Percentiles rank a stretch among this genome's conserved stretches.
Conservation (phyloP, 2,113 vertebrate genomes). For the Bufo bufo region DNA sequence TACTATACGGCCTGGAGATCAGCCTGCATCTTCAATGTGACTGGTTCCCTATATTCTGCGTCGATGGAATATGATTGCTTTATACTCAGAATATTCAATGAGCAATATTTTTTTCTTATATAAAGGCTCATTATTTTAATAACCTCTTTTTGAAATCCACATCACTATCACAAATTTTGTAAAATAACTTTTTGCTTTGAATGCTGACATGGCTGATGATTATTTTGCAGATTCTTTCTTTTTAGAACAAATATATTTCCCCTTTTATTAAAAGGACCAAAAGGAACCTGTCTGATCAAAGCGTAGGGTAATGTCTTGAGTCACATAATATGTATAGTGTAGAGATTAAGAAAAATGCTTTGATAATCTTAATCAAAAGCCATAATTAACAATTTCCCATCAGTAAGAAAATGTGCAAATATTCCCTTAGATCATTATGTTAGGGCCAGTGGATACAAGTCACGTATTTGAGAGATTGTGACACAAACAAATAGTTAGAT, state of each 20-base stretch:
- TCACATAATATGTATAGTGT: background rate
- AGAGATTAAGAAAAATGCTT: constrained; percentile 3
- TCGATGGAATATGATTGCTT: too few species aligned
- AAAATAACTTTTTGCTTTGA: background rate
- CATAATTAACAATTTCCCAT: background rate
- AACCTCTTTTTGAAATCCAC: background rate
- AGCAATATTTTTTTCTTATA: too few species aligned
- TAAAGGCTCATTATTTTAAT: background rate
- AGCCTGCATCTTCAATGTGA: too few species aligned
- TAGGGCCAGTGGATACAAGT: background rate
- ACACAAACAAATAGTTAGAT: background rate
- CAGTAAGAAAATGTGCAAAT: background rate
- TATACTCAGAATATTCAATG: too few species aligned
- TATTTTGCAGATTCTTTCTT: constrained; percentile 1
- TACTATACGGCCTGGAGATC: too few species aligned
- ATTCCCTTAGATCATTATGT: background rate
- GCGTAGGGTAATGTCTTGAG: background rate
- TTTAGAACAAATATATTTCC: background rate
- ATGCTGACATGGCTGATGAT: background rate
- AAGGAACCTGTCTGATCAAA: background rate
- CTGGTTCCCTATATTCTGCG: too few species aligned
- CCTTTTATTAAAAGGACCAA: background rate
- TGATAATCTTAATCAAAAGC: background rate
- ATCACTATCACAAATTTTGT: background rate
- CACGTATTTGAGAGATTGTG: background rate